Evolutionary conservation across 2,888 invertebrate genomes (phyloP).

Genomic region (Caenorhabditis imperialis): DNA sequence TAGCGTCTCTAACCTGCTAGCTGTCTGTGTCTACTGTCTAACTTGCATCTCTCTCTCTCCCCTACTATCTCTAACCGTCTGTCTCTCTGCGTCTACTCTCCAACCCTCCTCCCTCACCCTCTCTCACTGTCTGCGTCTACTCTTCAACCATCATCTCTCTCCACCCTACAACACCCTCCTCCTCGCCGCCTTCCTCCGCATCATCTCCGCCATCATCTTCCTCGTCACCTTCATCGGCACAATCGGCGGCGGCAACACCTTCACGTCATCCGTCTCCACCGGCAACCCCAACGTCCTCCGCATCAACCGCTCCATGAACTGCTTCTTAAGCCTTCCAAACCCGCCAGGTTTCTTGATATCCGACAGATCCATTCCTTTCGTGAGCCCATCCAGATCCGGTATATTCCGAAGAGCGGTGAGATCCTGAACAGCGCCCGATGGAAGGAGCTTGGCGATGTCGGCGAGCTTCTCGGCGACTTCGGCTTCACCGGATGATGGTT

Average conservation of each 20-base stretch:
- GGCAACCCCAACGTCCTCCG: slow-evolving; percentile 66
- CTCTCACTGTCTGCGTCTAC: no score
- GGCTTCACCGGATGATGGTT: slow-evolving; percentile 44
- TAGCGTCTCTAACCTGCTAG: neutral
- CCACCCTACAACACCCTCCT: slow-evolving; percentile 9
- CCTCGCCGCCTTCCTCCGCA: slow-evolving; percentile 39
- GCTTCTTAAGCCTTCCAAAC: slow-evolving; percentile 68
- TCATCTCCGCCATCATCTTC: slow-evolving; percentile 59
- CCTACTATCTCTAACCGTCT: neutral
- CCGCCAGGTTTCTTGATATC: slow-evolving; percentile 73
- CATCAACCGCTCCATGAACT: slow-evolving; percentile 74
- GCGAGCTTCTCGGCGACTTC: slow-evolving; percentile 61
- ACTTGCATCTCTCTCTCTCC: no score
- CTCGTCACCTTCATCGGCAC: slow-evolving; percentile 68
- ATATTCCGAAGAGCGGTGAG: slow-evolving; percentile 69
- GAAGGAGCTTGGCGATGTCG: slow-evolving; percentile 61
- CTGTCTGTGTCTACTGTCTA: no score
- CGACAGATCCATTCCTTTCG: slow-evolving; percentile 72
- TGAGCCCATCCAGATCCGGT: slow-evolving; percentile 72
- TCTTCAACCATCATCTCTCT: no score
- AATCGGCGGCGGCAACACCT: slow-evolving; percentile 63
- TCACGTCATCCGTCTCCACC: slow-evolving; percentile 44
- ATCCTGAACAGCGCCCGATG: slow-evolving; percentile 70
- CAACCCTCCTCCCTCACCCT: no score
- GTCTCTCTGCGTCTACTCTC: no score